phyloP scores from a whole-genome alignment of 2,113 vertebrate species.

The Microtus ochrogaster region DNA sequence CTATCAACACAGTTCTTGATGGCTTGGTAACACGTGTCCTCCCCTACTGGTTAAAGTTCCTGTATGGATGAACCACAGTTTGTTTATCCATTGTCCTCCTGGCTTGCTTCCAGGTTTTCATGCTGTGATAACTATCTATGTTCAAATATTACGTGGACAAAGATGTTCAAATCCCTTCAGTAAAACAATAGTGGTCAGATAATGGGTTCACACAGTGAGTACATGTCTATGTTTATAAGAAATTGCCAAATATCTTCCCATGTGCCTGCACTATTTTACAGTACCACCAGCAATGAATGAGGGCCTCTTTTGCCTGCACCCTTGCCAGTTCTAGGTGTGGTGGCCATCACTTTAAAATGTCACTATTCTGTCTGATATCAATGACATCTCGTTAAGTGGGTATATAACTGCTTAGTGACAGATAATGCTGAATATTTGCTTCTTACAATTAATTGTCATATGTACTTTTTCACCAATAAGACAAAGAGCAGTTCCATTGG shows the following conservation, averaged over 20 bases:
- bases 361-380: neutral
- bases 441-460: neutral
- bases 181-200: neutral
- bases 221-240: neutral
- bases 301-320: too few relatives aligned
- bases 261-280: neutral
- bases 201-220: neutral
- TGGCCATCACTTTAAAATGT: neutral
- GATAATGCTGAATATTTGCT: neutral
- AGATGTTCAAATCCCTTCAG: neutral
- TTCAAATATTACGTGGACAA: neutral
- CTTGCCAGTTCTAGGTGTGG: neutral
- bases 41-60: neutral
- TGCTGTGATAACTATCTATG: neutral
- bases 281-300: neutral
- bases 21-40: neutral
- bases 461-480: neutral
- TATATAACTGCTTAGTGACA: neutral
- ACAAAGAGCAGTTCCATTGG: neutral
- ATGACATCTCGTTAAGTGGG: neutral
- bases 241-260: neutral
- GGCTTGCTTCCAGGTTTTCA: neutral
- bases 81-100: neutral
- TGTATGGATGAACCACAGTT: neutral
- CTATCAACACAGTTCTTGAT: neutral